A percentile compares a stretch with the other conserved stretches of the same genome.
Conservation (phyloP, 2,113 vertebrate genomes). For the Pollachius pollachius region DNA sequence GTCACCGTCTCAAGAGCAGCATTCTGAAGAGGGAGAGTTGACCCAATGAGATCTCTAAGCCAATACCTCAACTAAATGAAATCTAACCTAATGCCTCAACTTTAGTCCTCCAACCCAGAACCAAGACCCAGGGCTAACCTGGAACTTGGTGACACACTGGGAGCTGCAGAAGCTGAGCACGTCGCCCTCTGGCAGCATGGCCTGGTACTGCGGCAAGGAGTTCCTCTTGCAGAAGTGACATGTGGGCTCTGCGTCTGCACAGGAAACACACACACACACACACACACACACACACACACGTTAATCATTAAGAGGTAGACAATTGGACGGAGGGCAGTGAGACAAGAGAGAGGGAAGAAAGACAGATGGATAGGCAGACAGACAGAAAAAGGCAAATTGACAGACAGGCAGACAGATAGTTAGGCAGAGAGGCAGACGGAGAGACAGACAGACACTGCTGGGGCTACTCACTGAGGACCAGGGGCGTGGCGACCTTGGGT, state of each 20-base stretch:
- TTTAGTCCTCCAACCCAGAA: no score
- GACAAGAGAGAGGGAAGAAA: no score
- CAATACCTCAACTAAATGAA: no score
- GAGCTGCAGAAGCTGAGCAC: slow-evolving; percentile 97
- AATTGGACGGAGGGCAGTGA: not conserved
- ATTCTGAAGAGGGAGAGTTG: slow-evolving; percentile 66
- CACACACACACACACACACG: slow-evolving; percentile 2
- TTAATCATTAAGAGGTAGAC: not conserved
- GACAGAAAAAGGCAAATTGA: no score
- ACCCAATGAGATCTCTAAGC: not conserved
- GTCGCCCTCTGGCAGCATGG: slow-evolving; percentile 94
- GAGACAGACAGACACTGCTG: not conserved
- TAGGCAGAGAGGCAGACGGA: no score
- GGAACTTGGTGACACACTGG: slow-evolving; percentile 96
- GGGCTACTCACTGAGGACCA: slow-evolving; percentile 56
- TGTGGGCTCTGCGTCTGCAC: slow-evolving; percentile 85
- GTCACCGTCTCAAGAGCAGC: slow-evolving; percentile 84
- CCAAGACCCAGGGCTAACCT: slow-evolving; percentile 68
- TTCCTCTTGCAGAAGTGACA: slow-evolving; percentile 98
- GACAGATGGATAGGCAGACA: no score
- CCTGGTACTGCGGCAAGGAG: slow-evolving; percentile 95
- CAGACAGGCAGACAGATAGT: no score
- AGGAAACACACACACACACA: not conserved
- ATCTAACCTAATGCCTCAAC: no score
- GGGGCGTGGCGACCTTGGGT: slow-evolving; percentile 77